Percentiles rank a stretch among this genome's conserved stretches.
These are phyloP conservation scores for Ceramica pisi DNA, from an alignment of 2,888 invertebrate genomes.

Conservation along the genomic window DNA sequence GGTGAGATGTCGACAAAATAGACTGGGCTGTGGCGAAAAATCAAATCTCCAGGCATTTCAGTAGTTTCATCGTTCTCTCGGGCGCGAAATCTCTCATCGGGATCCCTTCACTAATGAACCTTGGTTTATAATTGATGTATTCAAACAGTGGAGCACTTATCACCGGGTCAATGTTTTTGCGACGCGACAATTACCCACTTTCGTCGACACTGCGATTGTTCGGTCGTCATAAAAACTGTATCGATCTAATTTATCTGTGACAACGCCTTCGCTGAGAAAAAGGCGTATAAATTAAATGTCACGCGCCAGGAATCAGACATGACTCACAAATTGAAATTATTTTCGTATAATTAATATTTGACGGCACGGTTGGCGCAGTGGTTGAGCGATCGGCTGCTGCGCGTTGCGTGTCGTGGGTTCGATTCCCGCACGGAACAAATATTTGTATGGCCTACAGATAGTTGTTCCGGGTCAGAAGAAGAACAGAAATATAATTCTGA, in stretches of 20 bases:
- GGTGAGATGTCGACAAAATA: too few relatives aligned
- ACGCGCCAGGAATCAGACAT: constrained; percentile 26
- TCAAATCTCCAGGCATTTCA: background rate
- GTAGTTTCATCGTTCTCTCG: background rate
- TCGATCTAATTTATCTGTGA: constrained; percentile 46
- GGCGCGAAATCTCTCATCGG: background rate
- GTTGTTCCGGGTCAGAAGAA: too few relatives aligned
- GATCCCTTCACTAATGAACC: constrained; percentile 51
- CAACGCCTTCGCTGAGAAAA: constrained; percentile 36
- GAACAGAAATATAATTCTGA: background rate
- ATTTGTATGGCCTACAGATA: too few relatives aligned
- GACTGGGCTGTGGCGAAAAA: background rate
- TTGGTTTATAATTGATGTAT: constrained; percentile 56
- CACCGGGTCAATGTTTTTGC: constrained; percentile 49
- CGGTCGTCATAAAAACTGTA: constrained; percentile 77
- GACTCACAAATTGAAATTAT: constrained; percentile 1
- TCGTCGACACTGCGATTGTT: constrained; percentile 51
- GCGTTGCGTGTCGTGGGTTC: too few relatives aligned
- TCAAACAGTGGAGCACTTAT: constrained; percentile 34
- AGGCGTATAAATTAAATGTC: constrained; percentile 47
- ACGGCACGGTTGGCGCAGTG: too few relatives aligned
- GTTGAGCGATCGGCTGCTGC: too few relatives aligned
- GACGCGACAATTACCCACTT: constrained; percentile 55
- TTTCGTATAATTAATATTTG: constrained; percentile 1
- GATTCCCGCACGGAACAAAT: too few relatives aligned